Evolutionary conservation across 2,113 vertebrate genomes (phyloP).

Genomic region (Synchiropus splendidus): DNA sequence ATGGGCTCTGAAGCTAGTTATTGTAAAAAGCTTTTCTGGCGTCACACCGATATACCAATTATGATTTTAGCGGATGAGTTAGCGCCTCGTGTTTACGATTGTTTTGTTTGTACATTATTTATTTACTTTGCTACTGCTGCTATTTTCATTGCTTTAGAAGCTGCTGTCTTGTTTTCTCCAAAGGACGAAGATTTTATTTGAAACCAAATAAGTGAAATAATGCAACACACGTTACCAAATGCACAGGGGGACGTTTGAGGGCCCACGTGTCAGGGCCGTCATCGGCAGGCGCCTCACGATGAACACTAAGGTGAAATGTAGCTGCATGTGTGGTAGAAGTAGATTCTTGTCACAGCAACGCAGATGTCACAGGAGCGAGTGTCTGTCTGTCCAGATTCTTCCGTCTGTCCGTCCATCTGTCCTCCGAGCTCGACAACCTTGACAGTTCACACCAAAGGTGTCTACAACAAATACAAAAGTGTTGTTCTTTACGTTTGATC

Average conservation of each 20-base stretch:
- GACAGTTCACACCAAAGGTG: constrained; percentile 64
- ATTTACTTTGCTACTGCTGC: constrained; percentile 62
- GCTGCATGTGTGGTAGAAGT: constrained; percentile 7
- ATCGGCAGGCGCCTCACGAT: no score
- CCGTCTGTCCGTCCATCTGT: constrained; percentile 31
- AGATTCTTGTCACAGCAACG: not conserved
- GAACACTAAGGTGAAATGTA: constrained; percentile 4
- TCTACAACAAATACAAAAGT: constrained; percentile 46
- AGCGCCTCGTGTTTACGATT: constrained; percentile 29
- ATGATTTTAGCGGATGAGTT: constrained; percentile 30
- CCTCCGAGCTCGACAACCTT: constrained; percentile 37
- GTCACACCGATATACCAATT: constrained; percentile 44
- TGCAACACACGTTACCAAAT: constrained; percentile 67
- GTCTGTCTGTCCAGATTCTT: constrained; percentile 55
- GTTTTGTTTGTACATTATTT: constrained; percentile 56
- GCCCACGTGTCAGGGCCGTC: no score
- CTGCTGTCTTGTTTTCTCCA: constrained; percentile 66
- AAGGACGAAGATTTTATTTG: constrained; percentile 51
- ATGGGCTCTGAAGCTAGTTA: constrained; percentile 25
- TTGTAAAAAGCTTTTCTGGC: constrained; percentile 57
- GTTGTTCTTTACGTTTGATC: constrained; percentile 44
- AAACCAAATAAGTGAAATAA: constrained; percentile 67
- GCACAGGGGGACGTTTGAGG: constrained; percentile 42
- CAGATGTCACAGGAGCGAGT: constrained; percentile 19
- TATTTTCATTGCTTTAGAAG: constrained; percentile 61